These are phyloP conservation scores for Amphiprion clarkii DNA, from an alignment of 2,797 vertebrate species.

Conservation along the genomic window DNA sequence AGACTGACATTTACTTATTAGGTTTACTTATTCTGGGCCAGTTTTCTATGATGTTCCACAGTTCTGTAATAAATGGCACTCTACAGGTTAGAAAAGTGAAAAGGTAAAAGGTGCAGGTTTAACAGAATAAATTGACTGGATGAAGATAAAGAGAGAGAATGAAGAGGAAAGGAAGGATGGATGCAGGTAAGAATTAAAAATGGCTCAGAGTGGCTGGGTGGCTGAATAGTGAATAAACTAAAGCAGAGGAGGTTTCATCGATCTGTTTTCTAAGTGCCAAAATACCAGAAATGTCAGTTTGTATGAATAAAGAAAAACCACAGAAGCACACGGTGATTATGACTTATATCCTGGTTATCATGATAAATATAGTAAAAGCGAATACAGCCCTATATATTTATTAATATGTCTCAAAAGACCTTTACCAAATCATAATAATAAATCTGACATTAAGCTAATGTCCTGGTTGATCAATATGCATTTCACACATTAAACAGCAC, in stretches of 20 bases:
- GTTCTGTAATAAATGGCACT: no score
- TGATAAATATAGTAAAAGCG: slow-evolving; percentile 15
- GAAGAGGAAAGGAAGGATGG: not conserved
- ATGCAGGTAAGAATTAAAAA: not conserved
- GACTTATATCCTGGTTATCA: slow-evolving; percentile 14
- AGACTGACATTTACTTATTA: no score
- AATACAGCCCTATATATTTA: slow-evolving; percentile 40
- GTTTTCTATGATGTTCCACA: no score
- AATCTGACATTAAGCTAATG: slow-evolving; percentile 74
- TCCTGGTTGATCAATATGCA: slow-evolving; percentile 63
- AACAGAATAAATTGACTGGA: no score
- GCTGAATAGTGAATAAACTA: not conserved
- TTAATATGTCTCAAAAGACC: slow-evolving; percentile 57
- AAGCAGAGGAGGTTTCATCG: not conserved
- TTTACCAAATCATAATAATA: slow-evolving; percentile 60
- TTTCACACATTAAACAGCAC: slow-evolving; percentile 57
- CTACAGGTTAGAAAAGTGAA: no score
- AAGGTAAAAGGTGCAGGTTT: no score
- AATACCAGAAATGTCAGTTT: slow-evolving; percentile 25
- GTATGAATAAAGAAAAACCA: slow-evolving; percentile 22
- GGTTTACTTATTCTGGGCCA: no score
- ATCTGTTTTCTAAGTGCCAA: slow-evolving; percentile 12
- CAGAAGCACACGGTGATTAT: slow-evolving; percentile 16
- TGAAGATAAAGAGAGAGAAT: not conserved
- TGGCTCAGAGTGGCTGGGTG: not conserved